phyloP scores from a whole-genome alignment of 1,140 invertebrate genomes.

The Berghia stephanieae region DNA sequence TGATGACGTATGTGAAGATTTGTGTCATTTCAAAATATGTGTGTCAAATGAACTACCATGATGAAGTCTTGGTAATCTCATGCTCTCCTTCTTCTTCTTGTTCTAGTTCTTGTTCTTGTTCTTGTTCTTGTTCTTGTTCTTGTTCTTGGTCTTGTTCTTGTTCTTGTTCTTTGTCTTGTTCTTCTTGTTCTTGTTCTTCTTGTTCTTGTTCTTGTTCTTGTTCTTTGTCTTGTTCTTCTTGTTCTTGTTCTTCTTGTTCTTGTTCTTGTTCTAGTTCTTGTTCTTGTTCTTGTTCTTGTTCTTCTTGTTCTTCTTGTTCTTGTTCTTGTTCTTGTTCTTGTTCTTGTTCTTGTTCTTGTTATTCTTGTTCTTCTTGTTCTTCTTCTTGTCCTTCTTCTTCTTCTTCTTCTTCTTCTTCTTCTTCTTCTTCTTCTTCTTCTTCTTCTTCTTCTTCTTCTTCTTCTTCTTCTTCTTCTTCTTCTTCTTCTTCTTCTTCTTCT shows the following conservation, averaged over 20 bases:
- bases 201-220: neutral
- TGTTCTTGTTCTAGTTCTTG: neutral
- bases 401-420: neutral
- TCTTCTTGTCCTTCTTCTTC: no score
- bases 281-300: neutral
- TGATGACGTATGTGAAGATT: no score
- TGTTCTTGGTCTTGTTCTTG: no score
- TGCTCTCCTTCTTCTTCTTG: no score
- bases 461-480: neutral
- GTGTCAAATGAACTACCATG: no score
- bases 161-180: no score
- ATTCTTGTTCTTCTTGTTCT: no score
- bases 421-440: neutral
- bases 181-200: no score
- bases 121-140: no score
- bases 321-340: neutral
- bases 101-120: no score
- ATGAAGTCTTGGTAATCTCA: no score
- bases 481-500: conserved; percentile 1
- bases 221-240: neutral
- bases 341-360: conserved; percentile 1
- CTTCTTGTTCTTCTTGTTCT: neutral
- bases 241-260: neutral
- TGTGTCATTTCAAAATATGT: no score
- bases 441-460: neutral